A percentile compares a stretch with the other conserved stretches of the same genome.
Conservation (phyloP, 2,888 invertebrate genomes). For the Ferrisia virgata region DNA sequence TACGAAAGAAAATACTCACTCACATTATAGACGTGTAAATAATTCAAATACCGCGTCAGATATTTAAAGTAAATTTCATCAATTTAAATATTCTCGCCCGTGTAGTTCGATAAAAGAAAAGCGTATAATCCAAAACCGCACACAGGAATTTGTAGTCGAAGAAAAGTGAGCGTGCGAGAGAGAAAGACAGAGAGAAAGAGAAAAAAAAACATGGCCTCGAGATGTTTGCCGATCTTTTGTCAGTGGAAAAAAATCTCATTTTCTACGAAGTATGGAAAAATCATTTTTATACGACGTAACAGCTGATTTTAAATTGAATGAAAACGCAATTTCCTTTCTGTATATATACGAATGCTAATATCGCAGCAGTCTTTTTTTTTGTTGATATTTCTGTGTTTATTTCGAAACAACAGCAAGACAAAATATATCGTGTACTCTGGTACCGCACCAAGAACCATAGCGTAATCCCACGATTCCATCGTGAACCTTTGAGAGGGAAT, state of each 20-base stretch:
- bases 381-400: background rate
- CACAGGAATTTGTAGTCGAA: background rate
- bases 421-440: background rate
- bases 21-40: too few relatives aligned
- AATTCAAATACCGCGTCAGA: background rate
- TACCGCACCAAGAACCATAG: background rate
- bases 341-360: slow-evolving; percentile 1
- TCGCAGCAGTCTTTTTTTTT: background rate
- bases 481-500: background rate
- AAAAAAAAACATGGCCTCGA: background rate
- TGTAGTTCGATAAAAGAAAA: background rate
- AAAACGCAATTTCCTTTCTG: slow-evolving; percentile 10
- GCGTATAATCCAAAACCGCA: background rate
- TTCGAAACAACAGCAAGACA: background rate
- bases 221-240: background rate
- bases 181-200: background rate
- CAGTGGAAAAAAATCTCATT: background rate
- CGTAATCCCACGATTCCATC: background rate
- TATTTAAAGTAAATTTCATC: background rate
- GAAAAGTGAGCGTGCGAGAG: too few relatives aligned
- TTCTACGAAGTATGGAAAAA: background rate
- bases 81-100: background rate
- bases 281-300: slow-evolving; percentile 14
- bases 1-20: background rate
- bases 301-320: slow-evolving; percentile 17